A percentile compares a stretch with the other conserved stretches of the same genome.
These are phyloP conservation scores for Chaetops frenatus DNA, from an alignment of 2,113 vertebrate genomes.

Conservation along the genomic window DNA sequence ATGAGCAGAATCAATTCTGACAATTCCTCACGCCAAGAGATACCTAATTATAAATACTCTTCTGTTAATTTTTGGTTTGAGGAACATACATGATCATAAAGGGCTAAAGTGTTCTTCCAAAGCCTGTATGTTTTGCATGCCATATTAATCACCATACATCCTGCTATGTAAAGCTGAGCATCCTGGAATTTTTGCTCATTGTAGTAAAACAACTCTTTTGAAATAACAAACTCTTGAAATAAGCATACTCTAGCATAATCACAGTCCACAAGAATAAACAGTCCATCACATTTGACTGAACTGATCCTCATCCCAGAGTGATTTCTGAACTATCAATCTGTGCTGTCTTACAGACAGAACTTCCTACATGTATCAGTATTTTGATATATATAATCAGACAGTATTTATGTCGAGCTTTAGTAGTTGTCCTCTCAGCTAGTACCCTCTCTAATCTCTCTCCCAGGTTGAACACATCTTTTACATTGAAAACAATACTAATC, in stretches of 20 bases:
- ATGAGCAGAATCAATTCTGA: background rate
- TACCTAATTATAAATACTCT: background rate
- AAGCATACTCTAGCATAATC: background rate
- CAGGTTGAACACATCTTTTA: background rate
- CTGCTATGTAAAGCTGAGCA: background rate
- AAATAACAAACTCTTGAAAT: background rate
- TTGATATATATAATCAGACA: background rate
- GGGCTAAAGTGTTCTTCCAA: background rate
- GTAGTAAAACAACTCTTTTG: accelerated
- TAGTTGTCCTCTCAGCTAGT: background rate
- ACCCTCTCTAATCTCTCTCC: background rate
- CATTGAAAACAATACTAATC: background rate
- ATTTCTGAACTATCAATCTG: background rate
- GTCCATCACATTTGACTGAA: background rate
- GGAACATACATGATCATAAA: background rate
- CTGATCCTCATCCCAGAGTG: background rate
- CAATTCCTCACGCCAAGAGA: background rate
- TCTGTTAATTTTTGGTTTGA: background rate
- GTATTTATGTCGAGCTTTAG: background rate
- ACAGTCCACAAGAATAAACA: background rate
- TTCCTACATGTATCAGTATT: background rate
- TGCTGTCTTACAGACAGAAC: background rate
- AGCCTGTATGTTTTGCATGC: background rate
- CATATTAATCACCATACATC: background rate
- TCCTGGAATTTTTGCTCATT: background rate